Evolutionary conservation across 1,140 invertebrate species (phyloP).

Genomic region (Tetragnatha versicolor): DNA sequence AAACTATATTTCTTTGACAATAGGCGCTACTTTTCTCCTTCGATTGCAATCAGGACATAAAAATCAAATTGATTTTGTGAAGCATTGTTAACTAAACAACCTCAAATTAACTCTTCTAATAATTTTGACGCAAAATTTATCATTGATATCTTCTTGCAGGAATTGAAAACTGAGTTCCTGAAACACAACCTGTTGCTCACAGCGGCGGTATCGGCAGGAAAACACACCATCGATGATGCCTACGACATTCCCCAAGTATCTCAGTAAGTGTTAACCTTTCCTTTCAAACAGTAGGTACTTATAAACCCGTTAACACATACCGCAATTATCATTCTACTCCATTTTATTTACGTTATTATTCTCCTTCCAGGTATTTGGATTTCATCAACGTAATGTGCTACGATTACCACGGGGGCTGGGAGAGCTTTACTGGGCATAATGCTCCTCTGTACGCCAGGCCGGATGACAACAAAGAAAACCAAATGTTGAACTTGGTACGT

Average conservation of each 20-base stretch:
- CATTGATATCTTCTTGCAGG: slow-evolving; percentile 64
- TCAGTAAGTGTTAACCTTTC: slow-evolving; percentile 44
- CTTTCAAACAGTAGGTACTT: background rate
- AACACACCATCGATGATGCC: slow-evolving; percentile 73
- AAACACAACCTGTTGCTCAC: slow-evolving; percentile 70
- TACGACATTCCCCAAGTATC: slow-evolving; percentile 80
- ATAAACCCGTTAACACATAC: background rate
- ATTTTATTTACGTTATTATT: background rate
- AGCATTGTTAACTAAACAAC: no score
- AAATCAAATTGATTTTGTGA: no score
- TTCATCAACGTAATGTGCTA: slow-evolving; percentile 89
- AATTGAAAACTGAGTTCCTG: slow-evolving; percentile 71
- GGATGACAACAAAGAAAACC: slow-evolving; percentile 66
- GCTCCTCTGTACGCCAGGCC: slow-evolving; percentile 62
- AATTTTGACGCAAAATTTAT: no score
- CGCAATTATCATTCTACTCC: background rate
- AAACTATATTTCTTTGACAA: no score
- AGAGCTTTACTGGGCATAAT: slow-evolving; percentile 70
- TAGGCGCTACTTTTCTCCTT: no score
- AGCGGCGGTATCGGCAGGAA: slow-evolving; percentile 76
- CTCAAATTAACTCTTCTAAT: no score
- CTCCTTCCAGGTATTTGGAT: slow-evolving; percentile 69
- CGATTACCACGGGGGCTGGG: slow-evolving; percentile 88
- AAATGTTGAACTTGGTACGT: slow-evolving; percentile 68
- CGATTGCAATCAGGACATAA: no score